These are phyloP conservation scores for Rissa tridactyla DNA, from an alignment of 2,113 vertebrate species.

Conservation along the genomic window DNA sequence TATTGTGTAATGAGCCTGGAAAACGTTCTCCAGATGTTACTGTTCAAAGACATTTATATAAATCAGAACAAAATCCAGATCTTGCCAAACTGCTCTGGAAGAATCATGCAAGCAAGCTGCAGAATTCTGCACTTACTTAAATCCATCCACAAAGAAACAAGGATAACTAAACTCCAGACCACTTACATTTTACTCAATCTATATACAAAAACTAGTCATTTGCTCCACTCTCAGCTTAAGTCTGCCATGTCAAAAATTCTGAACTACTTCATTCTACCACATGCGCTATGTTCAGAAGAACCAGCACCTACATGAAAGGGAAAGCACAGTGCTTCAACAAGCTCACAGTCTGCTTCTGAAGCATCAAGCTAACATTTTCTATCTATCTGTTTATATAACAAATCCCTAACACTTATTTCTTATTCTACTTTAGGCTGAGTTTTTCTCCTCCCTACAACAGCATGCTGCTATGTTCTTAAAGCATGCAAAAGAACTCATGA, in stretches of 20 bases:
- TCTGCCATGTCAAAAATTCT: neutral
- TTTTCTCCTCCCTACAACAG: neutral
- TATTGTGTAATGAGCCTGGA: constrained; percentile 40
- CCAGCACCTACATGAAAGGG: neutral
- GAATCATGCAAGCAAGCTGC: neutral
- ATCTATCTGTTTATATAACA: neutral
- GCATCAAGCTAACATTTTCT: neutral
- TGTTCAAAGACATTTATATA: constrained; percentile 48
- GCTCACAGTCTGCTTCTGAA: neutral
- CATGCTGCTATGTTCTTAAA: neutral
- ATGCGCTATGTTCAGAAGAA: neutral
- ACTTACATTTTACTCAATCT: neutral
- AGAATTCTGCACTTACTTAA: neutral
- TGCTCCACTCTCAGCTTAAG: neutral
- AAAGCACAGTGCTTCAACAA: neutral
- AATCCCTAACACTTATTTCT: neutral
- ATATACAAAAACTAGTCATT: neutral
- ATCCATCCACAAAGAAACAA: neutral
- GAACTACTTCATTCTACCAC: neutral
- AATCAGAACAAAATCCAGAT: constrained; percentile 27
- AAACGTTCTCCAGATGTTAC: constrained; percentile 49
- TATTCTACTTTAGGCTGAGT: neutral
- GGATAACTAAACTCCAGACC: neutral
- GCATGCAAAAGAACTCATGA: neutral
- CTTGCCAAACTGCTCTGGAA: constrained; percentile 43